Percentiles rank a stretch among this genome's conserved stretches.
Conservation (phyloP, 2,888 invertebrate genomes). For the Metacarcinus magister region DNA sequence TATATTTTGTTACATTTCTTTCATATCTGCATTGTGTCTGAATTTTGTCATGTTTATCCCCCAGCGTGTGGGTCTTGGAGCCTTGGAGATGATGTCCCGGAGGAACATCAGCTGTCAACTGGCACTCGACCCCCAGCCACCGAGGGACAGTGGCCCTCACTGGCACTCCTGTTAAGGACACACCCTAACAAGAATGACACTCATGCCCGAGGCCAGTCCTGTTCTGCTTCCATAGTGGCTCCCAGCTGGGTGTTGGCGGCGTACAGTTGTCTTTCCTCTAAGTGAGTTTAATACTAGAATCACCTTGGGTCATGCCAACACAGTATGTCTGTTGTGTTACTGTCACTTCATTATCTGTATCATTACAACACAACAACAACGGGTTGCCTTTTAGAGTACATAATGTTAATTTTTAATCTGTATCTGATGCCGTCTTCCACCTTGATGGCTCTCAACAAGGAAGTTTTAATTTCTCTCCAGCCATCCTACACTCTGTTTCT, state of each 20-base stretch:
- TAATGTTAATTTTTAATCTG: neutral
- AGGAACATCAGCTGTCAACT: constrained; percentile 44
- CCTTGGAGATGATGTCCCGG: constrained; percentile 40
- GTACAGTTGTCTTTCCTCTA: constrained; percentile 70
- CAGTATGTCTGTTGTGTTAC: neutral
- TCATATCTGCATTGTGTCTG: neutral
- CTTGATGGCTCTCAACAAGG: neutral
- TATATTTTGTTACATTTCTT: neutral
- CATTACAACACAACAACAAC: neutral
- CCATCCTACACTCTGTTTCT: neutral
- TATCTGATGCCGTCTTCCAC: neutral
- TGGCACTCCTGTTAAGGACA: constrained; percentile 65
- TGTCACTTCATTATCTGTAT: neutral
- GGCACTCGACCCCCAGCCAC: neutral
- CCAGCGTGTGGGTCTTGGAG: constrained; percentile 62
- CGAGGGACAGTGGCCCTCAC: constrained; percentile 71
- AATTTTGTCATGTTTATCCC: neutral
- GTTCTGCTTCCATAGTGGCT: constrained; percentile 71
- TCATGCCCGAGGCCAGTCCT: constrained; percentile 68
- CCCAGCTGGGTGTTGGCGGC: constrained; percentile 76
- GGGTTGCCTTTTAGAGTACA: neutral
- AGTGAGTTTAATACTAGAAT: constrained; percentile 56
- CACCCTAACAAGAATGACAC: constrained; percentile 63
- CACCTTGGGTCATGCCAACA: neutral
- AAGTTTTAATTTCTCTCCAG: neutral